Conservation (phyloP, 2,888 invertebrate species). For the Nowickia ferox region DNA sequence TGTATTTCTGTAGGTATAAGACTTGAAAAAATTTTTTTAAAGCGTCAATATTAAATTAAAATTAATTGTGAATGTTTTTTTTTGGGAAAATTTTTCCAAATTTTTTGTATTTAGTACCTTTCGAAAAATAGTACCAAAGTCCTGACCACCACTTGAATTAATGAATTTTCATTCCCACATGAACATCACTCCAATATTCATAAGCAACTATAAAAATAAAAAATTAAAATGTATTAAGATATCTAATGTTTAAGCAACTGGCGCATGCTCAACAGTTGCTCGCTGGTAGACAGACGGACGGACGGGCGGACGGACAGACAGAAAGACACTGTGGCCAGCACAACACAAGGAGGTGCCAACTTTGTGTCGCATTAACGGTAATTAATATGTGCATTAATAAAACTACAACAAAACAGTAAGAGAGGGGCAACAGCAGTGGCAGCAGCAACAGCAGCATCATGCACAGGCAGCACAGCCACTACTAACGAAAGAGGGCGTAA, state of each 20-base stretch:
- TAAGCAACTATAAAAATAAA: neutral
- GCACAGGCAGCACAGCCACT: conserved; percentile 6
- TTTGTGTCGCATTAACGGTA: conserved; percentile 74
- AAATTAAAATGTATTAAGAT: conserved; percentile 43
- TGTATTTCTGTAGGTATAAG: too few species aligned
- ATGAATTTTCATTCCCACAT: neutral
- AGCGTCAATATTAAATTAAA: too few species aligned
- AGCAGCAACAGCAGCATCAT: neutral
- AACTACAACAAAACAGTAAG: conserved; percentile 46
- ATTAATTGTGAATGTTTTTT: too few species aligned
- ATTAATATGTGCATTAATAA: conserved; percentile 75
- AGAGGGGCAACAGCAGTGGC: conserved; percentile 31
- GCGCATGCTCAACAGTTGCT: conserved; percentile 41
- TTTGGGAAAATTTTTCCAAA: too few species aligned
- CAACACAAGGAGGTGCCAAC: conserved; percentile 69
- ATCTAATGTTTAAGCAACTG: conserved; percentile 58
- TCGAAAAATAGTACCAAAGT: neutral
- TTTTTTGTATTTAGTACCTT: too few species aligned
- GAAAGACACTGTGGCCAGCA: conserved; percentile 5
- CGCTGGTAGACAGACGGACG: neutral
- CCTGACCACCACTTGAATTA: neutral
- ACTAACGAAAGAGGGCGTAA: conserved; percentile 62
- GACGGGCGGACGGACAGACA: neutral
- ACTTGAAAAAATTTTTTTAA: too few species aligned
- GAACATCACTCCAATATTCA: conserved; percentile 5